Percentiles rank a stretch among this genome's conserved stretches.
Conservation (phyloP, 2,888 invertebrate species). For the Ephialtes manifestator region DNA sequence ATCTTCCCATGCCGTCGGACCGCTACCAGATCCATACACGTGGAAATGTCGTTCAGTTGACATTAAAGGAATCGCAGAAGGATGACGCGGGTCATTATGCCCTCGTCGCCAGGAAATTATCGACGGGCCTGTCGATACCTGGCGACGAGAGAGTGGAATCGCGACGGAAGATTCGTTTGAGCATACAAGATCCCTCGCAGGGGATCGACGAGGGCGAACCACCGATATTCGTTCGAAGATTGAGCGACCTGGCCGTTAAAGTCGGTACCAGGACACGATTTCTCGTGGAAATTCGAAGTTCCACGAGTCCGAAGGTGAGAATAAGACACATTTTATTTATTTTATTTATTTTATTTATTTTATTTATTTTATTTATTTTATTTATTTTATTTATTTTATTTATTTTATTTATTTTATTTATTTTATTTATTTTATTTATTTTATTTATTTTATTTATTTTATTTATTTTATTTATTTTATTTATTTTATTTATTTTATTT, state of each 20-base stretch:
- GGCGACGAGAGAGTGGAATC: conserved; percentile 71
- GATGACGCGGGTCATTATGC: conserved; percentile 87
- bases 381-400: too few relatives aligned
- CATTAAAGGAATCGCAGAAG: conserved; percentile 82
- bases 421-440: not conserved
- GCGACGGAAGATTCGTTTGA: conserved; percentile 78
- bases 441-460: not conserved
- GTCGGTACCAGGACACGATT: conserved; percentile 95
- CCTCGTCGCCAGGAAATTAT: conserved; percentile 91
- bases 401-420: not conserved
- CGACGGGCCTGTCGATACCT: conserved; percentile 84
- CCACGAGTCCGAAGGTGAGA: conserved; percentile 92
- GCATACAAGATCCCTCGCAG: conserved; percentile 79
- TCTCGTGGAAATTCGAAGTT: conserved; percentile 93
- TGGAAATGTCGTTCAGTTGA: conserved; percentile 89
- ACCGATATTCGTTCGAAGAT: conserved; percentile 93
- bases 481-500: not conserved
- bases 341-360: not conserved
- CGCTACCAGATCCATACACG: conserved; percentile 89
- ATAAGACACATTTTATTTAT: not conserved
- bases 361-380: not conserved
- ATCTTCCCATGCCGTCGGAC: conserved; percentile 88
- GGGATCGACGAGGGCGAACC: conserved; percentile 89
- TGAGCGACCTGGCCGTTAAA: conserved; percentile 95
- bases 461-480: not conserved